Conservation (phyloP, 2,113 vertebrate species). For the Puffinus mauretanicus region DNA sequence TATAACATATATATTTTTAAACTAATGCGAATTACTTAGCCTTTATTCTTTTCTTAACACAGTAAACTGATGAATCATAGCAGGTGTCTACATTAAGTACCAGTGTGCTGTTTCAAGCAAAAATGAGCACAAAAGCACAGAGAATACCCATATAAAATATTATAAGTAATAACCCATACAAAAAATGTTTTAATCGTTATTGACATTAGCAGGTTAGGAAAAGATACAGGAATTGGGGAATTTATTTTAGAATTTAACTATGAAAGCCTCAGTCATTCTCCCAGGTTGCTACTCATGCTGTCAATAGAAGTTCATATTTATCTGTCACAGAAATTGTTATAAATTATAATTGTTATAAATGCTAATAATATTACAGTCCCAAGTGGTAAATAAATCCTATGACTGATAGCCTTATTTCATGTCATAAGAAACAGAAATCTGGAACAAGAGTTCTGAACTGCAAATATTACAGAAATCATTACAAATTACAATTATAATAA, state of each 20-base stretch:
- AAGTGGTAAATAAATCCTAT: background rate
- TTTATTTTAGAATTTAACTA: background rate
- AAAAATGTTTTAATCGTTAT: background rate
- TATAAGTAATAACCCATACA: background rate
- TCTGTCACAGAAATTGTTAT: background rate
- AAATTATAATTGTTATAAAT: background rate
- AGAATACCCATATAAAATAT: background rate
- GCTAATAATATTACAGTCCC: background rate
- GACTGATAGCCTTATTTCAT: background rate
- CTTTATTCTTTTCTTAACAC: background rate
- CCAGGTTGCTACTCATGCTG: background rate
- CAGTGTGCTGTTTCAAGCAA: background rate
- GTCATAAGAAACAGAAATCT: background rate
- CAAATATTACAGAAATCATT: background rate
- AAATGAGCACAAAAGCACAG: background rate
- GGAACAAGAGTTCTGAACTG: background rate
- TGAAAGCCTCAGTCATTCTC: background rate
- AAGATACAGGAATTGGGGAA: background rate
- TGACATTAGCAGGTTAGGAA: background rate
- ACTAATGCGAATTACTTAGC: background rate
- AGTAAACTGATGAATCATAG: background rate
- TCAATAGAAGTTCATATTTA: background rate
- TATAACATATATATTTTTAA: background rate
- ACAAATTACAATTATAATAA: background rate
- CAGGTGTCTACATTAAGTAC: background rate